These are phyloP conservation scores for Drosophila auraria DNA, from an alignment of 1,140 invertebrate genomes.

Conservation along the genomic window DNA sequence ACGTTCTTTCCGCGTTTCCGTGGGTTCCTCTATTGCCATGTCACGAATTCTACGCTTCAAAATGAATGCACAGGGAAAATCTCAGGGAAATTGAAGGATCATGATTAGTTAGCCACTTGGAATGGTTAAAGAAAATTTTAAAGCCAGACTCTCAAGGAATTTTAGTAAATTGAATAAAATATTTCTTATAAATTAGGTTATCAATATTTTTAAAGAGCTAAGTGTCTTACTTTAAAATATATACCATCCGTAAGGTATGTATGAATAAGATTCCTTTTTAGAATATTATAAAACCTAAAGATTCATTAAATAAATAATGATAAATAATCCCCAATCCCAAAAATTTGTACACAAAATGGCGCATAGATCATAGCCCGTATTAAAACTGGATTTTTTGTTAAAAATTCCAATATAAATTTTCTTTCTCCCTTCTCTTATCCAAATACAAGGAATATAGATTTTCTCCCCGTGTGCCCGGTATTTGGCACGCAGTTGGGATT, in stretches of 20 bases:
- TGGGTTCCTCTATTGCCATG: slow-evolving; percentile 21
- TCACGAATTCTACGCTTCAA: slow-evolving; percentile 26
- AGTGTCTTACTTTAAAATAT: too few relatives aligned
- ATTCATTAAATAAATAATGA: too few relatives aligned
- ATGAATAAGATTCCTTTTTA: too few relatives aligned
- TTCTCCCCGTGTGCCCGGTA: slow-evolving; percentile 38
- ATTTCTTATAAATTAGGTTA: neutral
- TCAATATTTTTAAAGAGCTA: too few relatives aligned
- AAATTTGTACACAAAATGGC: too few relatives aligned
- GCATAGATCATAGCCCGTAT: too few relatives aligned
- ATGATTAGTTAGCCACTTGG: too few relatives aligned
- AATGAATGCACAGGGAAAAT: slow-evolving; percentile 11
- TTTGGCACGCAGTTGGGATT: slow-evolving; percentile 75
- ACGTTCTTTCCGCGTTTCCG: slow-evolving; percentile 29
- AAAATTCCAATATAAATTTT: neutral
- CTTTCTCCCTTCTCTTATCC: neutral
- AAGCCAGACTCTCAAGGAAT: too few relatives aligned
- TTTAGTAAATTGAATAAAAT: neutral
- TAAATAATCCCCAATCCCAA: too few relatives aligned
- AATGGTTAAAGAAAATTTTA: too few relatives aligned
- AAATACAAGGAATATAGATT: neutral
- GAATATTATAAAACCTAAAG: too few relatives aligned
- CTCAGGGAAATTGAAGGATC: neutral
- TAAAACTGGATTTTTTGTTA: neutral
- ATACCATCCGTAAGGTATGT: too few relatives aligned